Evolutionary conservation across 2,113 vertebrate species (phyloP), one percentile per base, ranked within the genome.

Genomic region (Ramphastos sulfuratus): DNA sequence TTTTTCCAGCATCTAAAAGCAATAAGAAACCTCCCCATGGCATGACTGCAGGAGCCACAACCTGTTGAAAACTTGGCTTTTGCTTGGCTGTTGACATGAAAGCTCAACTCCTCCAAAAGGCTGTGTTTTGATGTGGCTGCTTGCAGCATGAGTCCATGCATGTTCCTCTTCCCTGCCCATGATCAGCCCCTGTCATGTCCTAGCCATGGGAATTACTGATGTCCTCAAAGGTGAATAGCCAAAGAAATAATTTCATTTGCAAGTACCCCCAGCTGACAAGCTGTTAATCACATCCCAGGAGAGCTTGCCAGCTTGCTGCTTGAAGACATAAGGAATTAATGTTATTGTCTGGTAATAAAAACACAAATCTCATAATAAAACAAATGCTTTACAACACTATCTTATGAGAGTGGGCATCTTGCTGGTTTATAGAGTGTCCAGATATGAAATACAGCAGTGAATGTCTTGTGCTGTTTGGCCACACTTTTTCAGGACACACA

Each of bases 271-370:
- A 79, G 1, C 39, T 92, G 84, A 75, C 48, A 93, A 75, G 64
- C 56, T 83, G 69, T 67, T 90, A 73, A 61, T 93, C 58, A 39
- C 58, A 39, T 69, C 87, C 74, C 71, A 91, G 58, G 63, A 65
- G 66, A 82, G n/a, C 20, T 59, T 93, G 39, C 39, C 82, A 93
- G 66, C 59, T 89, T 85, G 63, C 20, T 79, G 91, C 91, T 89
- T 93, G 74, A 89, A 69, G 66, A 61, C 54, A 15, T 13, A 84
- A 79, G 54, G 23, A 84, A 89, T 73, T 50, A 88, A 60, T 24
- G 25, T 73, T 89, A 70, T 19, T 59, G 60, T 39, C 52, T 71
- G 46, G 6, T 52, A 20, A 52, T 52, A 24, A 52, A 24, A 52
- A 23, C 10, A 52, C 9, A 24, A 52, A 24, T 12, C 24, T 52